A percentile compares a stretch with the other conserved stretches of the same genome.
These are phyloP conservation scores for Lepas anatifera DNA, from an alignment of 2,888 invertebrate genomes.

Conservation along the genomic window DNA sequence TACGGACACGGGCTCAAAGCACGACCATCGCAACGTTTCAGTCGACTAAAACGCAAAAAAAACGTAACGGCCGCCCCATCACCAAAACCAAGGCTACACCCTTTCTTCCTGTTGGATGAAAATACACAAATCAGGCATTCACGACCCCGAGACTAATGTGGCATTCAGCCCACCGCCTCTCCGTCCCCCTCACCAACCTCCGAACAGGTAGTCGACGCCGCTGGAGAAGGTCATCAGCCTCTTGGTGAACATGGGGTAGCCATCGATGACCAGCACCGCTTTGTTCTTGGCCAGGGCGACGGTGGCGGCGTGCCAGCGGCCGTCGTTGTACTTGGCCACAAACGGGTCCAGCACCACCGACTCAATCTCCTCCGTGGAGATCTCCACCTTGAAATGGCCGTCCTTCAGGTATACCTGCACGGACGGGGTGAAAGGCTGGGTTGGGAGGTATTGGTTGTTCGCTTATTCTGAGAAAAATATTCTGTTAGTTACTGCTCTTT, in stretches of 20 bases:
- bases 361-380: conserved; percentile 48
- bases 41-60: too few species aligned
- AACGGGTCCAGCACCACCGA: conserved; percentile 68
- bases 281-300: conserved; percentile 39
- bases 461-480: too few species aligned
- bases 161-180: background rate
- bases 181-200: conserved; percentile 11
- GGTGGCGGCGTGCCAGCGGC: conserved; percentile 79
- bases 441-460: too few species aligned
- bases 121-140: too few species aligned
- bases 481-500: too few species aligned
- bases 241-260: conserved; percentile 66
- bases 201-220: conserved; percentile 37
- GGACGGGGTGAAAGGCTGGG: too few species aligned
- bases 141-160: too few species aligned
- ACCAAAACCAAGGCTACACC: too few species aligned
- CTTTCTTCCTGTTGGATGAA: too few species aligned
- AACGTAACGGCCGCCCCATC: too few species aligned
- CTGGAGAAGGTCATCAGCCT: conserved; percentile 56
- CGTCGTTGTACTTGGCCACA: conserved; percentile 75
- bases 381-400: conserved; percentile 70
- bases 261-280: conserved; percentile 41
- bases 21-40: too few species aligned
- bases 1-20: too few species aligned
- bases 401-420: conserved; percentile 50